phyloP scores from a whole-genome alignment of 2,113 vertebrate genomes.

The Otus sunia region DNA sequence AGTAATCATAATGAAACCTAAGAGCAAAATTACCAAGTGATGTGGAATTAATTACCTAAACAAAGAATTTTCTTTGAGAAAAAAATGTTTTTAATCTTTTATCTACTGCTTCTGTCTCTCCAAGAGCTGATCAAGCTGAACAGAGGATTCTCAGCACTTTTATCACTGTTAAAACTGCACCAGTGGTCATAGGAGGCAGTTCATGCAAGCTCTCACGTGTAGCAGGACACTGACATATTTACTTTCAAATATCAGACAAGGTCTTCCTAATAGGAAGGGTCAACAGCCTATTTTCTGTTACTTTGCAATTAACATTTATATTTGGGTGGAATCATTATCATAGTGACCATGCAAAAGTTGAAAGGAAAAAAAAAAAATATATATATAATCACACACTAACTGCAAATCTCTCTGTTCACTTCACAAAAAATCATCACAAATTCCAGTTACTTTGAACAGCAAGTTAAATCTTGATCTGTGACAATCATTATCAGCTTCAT shows the following conservation, averaged over 20 bases:
- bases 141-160: neutral
- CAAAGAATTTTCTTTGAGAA: neutral
- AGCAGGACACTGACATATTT: neutral
- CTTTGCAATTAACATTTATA: neutral
- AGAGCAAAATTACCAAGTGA: neutral
- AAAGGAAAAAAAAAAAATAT: neutral
- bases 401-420: neutral
- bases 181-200: neutral
- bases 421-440: neutral
- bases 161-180: neutral
- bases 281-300: neutral
- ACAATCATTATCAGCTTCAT: neutral
- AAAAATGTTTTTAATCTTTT: neutral
- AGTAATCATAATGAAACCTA: slow-evolving; percentile 1
- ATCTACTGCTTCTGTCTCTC: neutral
- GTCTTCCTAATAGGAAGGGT: neutral
- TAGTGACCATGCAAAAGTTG: neutral
- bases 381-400: rapidly evolving
- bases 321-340: neutral
- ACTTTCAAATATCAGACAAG: neutral
- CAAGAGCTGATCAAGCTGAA: neutral
- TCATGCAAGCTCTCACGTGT: rapidly evolving
- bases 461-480: neutral
- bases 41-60: slow-evolving; percentile 18
- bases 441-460: neutral